Base-by-base conservation (phyloP, 2,888 invertebrate genomes). In the Uloborus plumipes region DNA sequence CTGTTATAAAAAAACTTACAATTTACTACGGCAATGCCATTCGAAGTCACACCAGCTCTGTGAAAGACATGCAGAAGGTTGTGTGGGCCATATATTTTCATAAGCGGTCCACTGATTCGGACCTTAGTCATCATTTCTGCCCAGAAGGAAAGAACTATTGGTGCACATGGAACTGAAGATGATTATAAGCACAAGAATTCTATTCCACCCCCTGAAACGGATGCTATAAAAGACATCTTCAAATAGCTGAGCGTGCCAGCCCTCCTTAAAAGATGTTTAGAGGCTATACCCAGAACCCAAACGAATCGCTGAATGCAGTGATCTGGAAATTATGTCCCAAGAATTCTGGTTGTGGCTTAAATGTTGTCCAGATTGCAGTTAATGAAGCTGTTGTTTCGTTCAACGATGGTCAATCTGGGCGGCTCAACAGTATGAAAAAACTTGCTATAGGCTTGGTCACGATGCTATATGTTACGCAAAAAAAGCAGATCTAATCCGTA, bases 241-340 rank as follows among this genome's bases (percentile, higher is more conserved):
- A 51, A 16, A 16, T 16, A 65, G 0, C 74, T 74, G 1, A 20
- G 47, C 0, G 15, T n/a, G 7, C 53, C 20, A 0, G 1, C 18
- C 0, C 39, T 74, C 1, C 11, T 65, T 1, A 65, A 22, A 64
- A 53, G 47, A 22, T 74, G 65, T 22, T 61, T 65, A 6, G 75
- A 22, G 66, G 58, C 7, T 13, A 66, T n/a, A 59, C 66, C 2
- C 75, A 75, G 50, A 75, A 66, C 49, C 16, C 65, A 15, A 66
- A 75, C 14, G 66, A 75, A 39, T 75, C 75, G 15, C 47, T 75
- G 1, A 75, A 75, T 31, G 58, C 49, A 2, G 3, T 55, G 0
- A 55, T 74, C 47, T 53, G 65, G 74, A 65, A 74, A 47, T n/a
- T 55, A 1, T 65, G 75, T 59, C 66, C 75, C 16, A 75, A 75